Evolutionary conservation across 2,888 invertebrate species (phyloP).

Genomic region (Fissipunctia ypsillon): DNA sequence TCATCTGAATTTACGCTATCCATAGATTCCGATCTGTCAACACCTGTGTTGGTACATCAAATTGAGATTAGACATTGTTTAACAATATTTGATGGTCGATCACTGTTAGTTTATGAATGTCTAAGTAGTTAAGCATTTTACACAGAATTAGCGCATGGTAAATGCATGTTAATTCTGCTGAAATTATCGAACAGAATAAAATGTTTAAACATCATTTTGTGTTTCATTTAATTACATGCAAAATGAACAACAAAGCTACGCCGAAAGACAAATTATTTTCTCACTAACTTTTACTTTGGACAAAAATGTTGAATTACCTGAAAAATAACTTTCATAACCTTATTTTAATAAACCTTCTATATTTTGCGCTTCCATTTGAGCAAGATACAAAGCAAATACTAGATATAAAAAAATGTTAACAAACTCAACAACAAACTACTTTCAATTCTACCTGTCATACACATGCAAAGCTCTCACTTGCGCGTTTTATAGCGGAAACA

Average conservation of each 20-base stretch:
- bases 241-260: conserved; percentile 21
- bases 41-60: conserved; percentile 87
- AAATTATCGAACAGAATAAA: conserved; percentile 34
- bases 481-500: conserved; percentile 38
- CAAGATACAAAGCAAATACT: conserved; percentile 59
- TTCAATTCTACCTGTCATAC: conserved; percentile 57
- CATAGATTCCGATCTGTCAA: conserved; percentile 84
- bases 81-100: conserved; percentile 64
- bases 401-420: conserved; percentile 39
- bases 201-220: conserved; percentile 14
- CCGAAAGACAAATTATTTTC: not conserved
- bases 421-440: conserved; percentile 61
- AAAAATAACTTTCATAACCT: conserved; percentile 12
- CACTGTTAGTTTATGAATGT: conserved; percentile 76
- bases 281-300: not conserved
- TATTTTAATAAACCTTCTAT: conserved; percentile 4
- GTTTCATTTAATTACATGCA: conserved; percentile 54
- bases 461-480: conserved; percentile 61
- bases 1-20: conserved; percentile 83
- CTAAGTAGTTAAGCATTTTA: conserved; percentile 76
- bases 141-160: conserved; percentile 86
- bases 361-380: conserved; percentile 34
- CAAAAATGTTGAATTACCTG: conserved; percentile 12
- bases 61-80: conserved; percentile 80
- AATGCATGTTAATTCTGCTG: conserved; percentile 80